Percentiles rank a stretch among this genome's conserved stretches.
Evolutionary conservation across 2,888 invertebrate genomes (phyloP).

Genomic region (Drosophila gaucha): DNA sequence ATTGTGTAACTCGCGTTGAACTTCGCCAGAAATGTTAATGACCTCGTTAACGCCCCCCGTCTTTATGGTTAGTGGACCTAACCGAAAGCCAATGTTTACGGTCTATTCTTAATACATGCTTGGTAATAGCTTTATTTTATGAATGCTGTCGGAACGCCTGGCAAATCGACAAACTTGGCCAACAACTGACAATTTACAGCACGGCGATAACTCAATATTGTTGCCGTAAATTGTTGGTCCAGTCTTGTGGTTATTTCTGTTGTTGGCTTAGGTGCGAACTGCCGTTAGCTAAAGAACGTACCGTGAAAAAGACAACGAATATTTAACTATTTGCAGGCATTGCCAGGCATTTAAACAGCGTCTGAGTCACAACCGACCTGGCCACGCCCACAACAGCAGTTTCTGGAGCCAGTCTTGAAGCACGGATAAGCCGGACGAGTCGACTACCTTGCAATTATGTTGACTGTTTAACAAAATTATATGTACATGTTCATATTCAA

Average conservation of each 20-base stretch:
- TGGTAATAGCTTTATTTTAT: slow-evolving; percentile 43
- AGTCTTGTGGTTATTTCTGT: slow-evolving; percentile 24
- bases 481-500: slow-evolving; percentile 9
- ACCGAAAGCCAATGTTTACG: not conserved
- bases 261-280: slow-evolving; percentile 54
- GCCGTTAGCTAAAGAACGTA: slow-evolving; percentile 47
- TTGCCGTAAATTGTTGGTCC: slow-evolving; percentile 11
- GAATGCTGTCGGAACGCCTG: slow-evolving; percentile 21
- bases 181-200: slow-evolving; percentile 60
- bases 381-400: slow-evolving; percentile 41
- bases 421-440: slow-evolving; percentile 24
- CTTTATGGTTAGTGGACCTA: not conserved
- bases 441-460: slow-evolving; percentile 40
- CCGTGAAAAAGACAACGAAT: slow-evolving; percentile 27
- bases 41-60: slow-evolving; percentile 51
- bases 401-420: slow-evolving; percentile 27
- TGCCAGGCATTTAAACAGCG: slow-evolving; percentile 1
- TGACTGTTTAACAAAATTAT: not conserved
- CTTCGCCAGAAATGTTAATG: slow-evolving; percentile 72
- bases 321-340: not conserved
- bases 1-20: slow-evolving; percentile 65
- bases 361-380: slow-evolving; percentile 12
- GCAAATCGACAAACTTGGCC: slow-evolving; percentile 42
- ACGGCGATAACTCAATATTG: slow-evolving; percentile 53
- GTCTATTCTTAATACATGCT: slow-evolving; percentile 29